Percentiles rank a stretch among this genome's conserved stretches.
Conservation (phyloP, 2,888 invertebrate species). For the Sminthurides aquaticus region DNA sequence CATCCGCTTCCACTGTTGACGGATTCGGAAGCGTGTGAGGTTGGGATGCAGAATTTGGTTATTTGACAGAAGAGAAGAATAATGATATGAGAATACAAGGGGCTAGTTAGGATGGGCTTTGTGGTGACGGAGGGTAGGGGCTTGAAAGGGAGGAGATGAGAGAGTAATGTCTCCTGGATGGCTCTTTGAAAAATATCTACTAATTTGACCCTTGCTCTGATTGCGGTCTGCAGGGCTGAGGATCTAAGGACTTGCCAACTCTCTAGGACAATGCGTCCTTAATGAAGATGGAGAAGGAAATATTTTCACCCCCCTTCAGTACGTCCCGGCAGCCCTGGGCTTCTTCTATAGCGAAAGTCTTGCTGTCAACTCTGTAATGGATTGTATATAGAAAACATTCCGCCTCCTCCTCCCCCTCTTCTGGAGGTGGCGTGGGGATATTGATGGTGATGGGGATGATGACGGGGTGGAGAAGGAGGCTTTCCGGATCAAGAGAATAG, state of each 20-base stretch:
- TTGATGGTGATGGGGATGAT: background rate
- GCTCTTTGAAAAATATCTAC: conserved; percentile 23
- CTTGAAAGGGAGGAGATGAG: background rate
- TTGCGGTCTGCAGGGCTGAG: background rate
- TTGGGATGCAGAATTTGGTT: background rate
- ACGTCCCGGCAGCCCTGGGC: no score
- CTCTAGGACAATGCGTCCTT: conserved; percentile 35
- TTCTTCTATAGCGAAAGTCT: no score
- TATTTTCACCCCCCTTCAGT: background rate
- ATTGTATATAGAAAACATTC: no score
- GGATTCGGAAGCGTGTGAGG: background rate
- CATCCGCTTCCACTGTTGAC: no score
- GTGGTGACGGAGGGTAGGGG: background rate
- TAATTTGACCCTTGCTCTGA: conserved; percentile 39
- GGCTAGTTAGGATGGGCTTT: background rate
- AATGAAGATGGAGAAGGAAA: conserved; percentile 35
- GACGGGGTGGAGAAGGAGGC: background rate
- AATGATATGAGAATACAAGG: background rate
- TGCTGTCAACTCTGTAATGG: no score
- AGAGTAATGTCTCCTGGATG: background rate
- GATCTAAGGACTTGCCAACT: conserved; percentile 6
- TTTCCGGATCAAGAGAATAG: no score
- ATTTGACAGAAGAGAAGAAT: background rate
- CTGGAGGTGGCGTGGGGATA: no score
- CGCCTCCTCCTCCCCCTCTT: no score